phyloP scores from a whole-genome alignment of 2,113 vertebrate genomes.

The Halcyon senegalensis region DNA sequence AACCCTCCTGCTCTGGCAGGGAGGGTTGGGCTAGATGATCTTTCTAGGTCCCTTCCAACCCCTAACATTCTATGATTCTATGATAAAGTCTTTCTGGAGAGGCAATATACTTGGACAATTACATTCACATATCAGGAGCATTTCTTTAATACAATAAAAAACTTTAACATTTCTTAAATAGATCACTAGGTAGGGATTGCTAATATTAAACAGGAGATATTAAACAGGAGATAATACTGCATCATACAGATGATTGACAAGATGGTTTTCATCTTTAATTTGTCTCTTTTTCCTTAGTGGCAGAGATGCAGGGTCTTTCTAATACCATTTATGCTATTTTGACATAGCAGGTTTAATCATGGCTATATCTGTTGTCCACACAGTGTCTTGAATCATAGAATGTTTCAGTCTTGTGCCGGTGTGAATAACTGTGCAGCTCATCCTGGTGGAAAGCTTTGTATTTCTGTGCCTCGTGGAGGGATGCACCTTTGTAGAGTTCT shows the following conservation, averaged over 20 bases:
- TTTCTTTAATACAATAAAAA: not conserved
- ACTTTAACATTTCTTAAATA: not conserved
- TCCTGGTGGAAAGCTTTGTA: not conserved
- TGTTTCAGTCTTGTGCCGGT: not conserved
- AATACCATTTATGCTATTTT: not conserved
- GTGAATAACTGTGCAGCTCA: not conserved
- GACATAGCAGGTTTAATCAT: slow-evolving; percentile 3
- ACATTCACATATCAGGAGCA: not conserved
- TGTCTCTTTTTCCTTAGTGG: not conserved
- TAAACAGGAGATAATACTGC: not conserved
- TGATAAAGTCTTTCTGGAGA: not conserved
- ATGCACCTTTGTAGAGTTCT: not conserved
- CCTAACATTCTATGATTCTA: no score
- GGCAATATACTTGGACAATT: not conserved
- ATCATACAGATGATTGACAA: not conserved
- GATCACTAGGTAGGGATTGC: not conserved
- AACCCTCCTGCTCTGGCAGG: not conserved
- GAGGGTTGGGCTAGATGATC: no score
- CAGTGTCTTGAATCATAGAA: not conserved
- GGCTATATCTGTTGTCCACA: not conserved
- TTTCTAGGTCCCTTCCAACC: no score
- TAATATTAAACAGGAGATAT: not conserved
- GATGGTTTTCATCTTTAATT: slow-evolving; percentile 16
- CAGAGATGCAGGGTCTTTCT: not conserved
- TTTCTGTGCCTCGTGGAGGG: not conserved